A percentile compares a stretch with the other conserved stretches of the same genome.
phyloP scores from a whole-genome alignment of 2,888 invertebrate species.

The Spatulosminthurus flaviceps region DNA sequence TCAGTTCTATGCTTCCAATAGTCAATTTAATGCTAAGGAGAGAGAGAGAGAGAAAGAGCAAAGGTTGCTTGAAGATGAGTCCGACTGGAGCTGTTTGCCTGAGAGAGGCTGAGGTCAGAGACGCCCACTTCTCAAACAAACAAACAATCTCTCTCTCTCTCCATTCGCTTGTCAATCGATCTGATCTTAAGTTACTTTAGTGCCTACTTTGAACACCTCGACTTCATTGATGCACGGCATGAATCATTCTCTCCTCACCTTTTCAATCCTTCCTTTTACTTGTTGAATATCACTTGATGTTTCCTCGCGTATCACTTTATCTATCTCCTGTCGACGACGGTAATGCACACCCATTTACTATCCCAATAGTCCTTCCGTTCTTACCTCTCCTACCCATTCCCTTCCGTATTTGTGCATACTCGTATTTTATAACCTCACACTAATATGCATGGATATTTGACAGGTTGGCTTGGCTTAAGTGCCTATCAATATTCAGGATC shows the following conservation, averaged over 20 bases:
- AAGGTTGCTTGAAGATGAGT: conserved; percentile 48
- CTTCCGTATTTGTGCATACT: too few relatives aligned
- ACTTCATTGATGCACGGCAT: conserved; percentile 50
- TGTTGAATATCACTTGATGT: conserved; percentile 49
- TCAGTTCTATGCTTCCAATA: conserved; percentile 45
- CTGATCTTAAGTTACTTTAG: conserved; percentile 41
- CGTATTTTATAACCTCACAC: too few relatives aligned
- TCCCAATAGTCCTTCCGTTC: not conserved
- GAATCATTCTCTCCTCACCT: conserved; percentile 56
- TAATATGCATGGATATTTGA: too few relatives aligned
- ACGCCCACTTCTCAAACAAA: conserved; percentile 43
- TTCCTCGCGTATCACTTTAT: conserved; percentile 13
- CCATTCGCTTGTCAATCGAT: conserved; percentile 46
- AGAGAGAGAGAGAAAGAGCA: too few relatives aligned
- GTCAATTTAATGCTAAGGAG: conserved; percentile 50
- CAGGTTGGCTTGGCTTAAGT: not conserved
- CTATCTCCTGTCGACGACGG: conserved; percentile 1
- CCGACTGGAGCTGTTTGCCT: conserved; percentile 27
- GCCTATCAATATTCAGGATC: conserved; percentile 18
- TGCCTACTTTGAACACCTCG: conserved; percentile 10
- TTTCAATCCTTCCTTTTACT: conserved; percentile 44
- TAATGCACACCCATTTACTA: conserved; percentile 27
- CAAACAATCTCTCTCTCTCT: conserved; percentile 10
- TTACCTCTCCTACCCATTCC: not conserved
- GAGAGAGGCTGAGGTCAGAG: conserved; percentile 43